phyloP scores from a whole-genome alignment of 2,888 invertebrate genomes.

The Invenusta paracnida region DNA sequence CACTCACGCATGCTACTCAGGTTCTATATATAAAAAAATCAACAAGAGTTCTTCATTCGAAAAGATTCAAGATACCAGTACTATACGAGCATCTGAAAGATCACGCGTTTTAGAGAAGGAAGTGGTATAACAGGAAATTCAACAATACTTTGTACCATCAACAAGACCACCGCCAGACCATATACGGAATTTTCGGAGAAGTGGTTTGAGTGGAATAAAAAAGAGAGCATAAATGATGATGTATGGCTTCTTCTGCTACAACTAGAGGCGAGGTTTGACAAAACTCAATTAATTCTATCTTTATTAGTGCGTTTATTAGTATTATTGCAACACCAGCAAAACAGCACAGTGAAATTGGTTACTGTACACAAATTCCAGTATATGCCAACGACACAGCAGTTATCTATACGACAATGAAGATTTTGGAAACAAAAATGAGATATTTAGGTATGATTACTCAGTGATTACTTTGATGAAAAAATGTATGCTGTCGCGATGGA shows the following conservation, averaged over 20 bases:
- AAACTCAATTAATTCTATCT: constrained; percentile 4
- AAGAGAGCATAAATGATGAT: background rate
- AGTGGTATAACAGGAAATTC: background rate
- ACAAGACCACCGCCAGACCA: constrained; percentile 26
- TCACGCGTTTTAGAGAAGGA: background rate
- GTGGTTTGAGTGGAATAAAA: constrained; percentile 15
- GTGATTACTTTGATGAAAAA: constrained; percentile 3
- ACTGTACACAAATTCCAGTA: constrained; percentile 1
- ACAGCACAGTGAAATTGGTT: no score
- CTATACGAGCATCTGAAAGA: background rate
- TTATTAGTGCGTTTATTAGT: background rate
- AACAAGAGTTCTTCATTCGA: background rate
- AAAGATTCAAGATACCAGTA: background rate
- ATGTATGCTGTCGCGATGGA: background rate
- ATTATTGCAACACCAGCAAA: background rate
- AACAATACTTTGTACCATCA: background rate
- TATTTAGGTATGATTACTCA: constrained; percentile 1
- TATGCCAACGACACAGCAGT: constrained; percentile 8
- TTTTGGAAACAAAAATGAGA: constrained; percentile 26
- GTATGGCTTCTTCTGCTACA: constrained; percentile 21
- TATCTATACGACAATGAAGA: constrained; percentile 10
- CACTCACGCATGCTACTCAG: background rate
- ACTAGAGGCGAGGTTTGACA: constrained; percentile 9
- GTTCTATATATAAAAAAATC: background rate
- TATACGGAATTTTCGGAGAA: constrained; percentile 11